Percentiles rank a stretch among this genome's conserved stretches.
phyloP scores from a whole-genome alignment of 1,140 invertebrate species.

The Penaeus chinensis region DNA sequence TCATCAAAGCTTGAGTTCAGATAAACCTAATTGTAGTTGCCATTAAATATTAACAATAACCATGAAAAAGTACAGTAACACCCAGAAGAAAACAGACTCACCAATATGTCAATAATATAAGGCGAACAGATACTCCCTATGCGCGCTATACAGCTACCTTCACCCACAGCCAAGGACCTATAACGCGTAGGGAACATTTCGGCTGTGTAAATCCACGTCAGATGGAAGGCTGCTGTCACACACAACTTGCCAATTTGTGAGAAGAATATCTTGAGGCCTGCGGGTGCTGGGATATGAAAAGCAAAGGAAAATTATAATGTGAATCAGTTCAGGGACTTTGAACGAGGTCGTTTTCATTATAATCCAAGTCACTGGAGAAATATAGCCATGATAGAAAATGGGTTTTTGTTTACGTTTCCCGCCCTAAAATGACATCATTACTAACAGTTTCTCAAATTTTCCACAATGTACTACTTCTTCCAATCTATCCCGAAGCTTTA shows the following conservation, averaged over 20 bases:
- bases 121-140: constrained; percentile 1
- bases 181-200: constrained; percentile 25
- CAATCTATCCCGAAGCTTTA: too few relatives aligned
- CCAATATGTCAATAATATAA: constrained; percentile 36
- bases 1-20: too few relatives aligned
- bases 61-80: too few relatives aligned
- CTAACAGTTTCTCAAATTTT: too few relatives aligned
- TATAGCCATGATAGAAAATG: too few relatives aligned
- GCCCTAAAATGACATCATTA: too few relatives aligned
- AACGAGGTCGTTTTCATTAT: too few relatives aligned
- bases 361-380: too few relatives aligned
- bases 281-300: neutral
- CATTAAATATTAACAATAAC: too few relatives aligned
- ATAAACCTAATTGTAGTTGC: too few relatives aligned
- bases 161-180: constrained; percentile 14
- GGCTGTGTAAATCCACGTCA: constrained; percentile 18
- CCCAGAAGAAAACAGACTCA: neutral
- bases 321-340: neutral
- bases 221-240: constrained; percentile 28
- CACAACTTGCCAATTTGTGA: constrained; percentile 22
- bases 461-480: too few relatives aligned
- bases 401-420: too few relatives aligned
- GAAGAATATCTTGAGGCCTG: constrained; percentile 8
- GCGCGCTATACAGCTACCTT: constrained; percentile 4
- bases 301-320: neutral